Conservation (phyloP, 2,888 invertebrate species). For the Hyles lineata region DNA sequence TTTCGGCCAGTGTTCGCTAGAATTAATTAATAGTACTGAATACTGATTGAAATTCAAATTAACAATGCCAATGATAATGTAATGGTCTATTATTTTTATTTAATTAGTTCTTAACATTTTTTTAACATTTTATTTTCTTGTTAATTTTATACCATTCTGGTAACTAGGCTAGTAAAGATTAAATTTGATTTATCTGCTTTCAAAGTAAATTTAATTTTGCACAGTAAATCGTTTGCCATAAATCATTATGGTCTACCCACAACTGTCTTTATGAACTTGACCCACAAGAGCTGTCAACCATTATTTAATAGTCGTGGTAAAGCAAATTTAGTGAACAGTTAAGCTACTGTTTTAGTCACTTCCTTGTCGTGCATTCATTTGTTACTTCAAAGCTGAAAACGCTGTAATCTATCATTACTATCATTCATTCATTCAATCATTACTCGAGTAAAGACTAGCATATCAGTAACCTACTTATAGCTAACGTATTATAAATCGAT, state of each 20-base stretch:
- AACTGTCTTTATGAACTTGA: background rate
- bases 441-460: background rate
- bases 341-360: slow-evolving; percentile 4
- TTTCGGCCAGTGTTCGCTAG: background rate
- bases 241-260: background rate
- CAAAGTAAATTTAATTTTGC: background rate
- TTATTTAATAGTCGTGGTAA: slow-evolving; percentile 12
- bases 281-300: background rate
- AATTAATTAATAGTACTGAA: background rate
- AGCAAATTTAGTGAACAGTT: background rate
- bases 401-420: background rate
- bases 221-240: background rate
- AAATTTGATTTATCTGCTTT: no score
- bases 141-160: background rate
- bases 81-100: background rate
- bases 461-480: background rate
- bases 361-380: background rate
- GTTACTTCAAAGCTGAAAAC: background rate
- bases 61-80: background rate
- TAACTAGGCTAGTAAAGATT: background rate
- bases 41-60: slow-evolving; percentile 9
- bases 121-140: background rate
- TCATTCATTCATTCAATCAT: no score
- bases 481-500: background rate
- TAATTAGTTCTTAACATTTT: background rate